Evolutionary conservation across 2,113 vertebrate genomes (phyloP).

Genomic region (Okapia johnstoni): DNA sequence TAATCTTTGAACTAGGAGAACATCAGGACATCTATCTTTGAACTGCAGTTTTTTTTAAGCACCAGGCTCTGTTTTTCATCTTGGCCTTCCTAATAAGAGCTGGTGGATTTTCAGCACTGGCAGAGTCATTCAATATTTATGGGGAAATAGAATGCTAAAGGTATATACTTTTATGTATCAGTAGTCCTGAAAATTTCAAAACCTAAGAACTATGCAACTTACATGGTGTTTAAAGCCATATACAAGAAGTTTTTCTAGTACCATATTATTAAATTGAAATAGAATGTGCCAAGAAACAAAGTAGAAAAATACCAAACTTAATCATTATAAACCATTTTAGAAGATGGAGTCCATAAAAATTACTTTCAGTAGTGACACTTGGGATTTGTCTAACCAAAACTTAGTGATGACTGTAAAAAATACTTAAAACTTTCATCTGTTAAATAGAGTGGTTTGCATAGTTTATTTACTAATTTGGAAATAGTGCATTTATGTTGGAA

Average conservation of each 20-base stretch:
- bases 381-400: neutral
- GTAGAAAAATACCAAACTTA: neutral
- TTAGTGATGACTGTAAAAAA: neutral
- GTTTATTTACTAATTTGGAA: constrained; percentile 1
- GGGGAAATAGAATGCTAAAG: neutral
- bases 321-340: neutral
- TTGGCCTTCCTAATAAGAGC: neutral
- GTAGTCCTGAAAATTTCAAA: neutral
- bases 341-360: neutral
- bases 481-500: neutral
- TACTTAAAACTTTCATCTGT: neutral
- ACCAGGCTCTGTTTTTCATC: neutral
- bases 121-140: neutral
- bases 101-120: neutral
- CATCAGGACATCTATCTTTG: neutral
- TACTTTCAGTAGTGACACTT: neutral
- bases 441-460: constrained; percentile 1
- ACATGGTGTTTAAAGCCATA: neutral
- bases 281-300: neutral
- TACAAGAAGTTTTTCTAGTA: neutral
- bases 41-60: neutral
- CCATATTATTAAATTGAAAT: neutral
- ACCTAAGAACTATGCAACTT: neutral
- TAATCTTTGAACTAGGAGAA: neutral
- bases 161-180: neutral